Evolutionary conservation across 2,113 vertebrate genomes (phyloP), one percentile per base, ranked within the genome.

Genomic region (Labeo rohita): DNA sequence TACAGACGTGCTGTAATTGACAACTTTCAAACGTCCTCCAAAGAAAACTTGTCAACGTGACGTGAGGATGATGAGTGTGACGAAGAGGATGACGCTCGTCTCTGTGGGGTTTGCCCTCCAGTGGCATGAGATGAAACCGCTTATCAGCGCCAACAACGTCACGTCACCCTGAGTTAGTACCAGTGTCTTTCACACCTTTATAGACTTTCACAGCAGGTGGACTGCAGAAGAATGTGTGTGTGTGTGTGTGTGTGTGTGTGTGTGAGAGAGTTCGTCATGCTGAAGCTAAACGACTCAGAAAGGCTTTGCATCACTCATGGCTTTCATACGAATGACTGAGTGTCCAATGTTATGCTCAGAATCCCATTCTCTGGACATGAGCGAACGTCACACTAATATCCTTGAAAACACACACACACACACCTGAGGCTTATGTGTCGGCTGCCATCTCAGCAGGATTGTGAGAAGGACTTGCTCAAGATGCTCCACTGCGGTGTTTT

Each of bases 121-220:
- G 86, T 70, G 65, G 72, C 52, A 80, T 43, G 86, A 47, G 54
- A 83, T 82, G 88, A 87, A 81, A 85, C 56, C 63, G 12, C 68
- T 76, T 61, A 77, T 72, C 23, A 82, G 78, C 23, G 79, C 84
- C 84, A 87, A 87, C 77, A 68, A 68, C 39, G 65, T 86, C 78
- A 74, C 54, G 21, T 65, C 79, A 56, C 66, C 85, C 68, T 73
- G 80, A 82, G 63, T 86, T 50, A 52, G 79, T 39, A 72, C 68
- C 61, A 83, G 43, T 70, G 85, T 66, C 72, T 86, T 89, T 89
- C 86, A 86, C 88, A 89, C 86, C 84, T 81, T 83, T 83, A 68
- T 70, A 85, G 81, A 56, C 75, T 86, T 85, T 79, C 84, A 84
- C 86, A 59, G 86, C 47, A 59, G 80, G 83, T 50, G 74, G 39